Evolutionary conservation across 2,113 vertebrate genomes (phyloP), one percentile per base, ranked within the genome.

Genomic region (Brachyhypopomus occidentalis): DNA sequence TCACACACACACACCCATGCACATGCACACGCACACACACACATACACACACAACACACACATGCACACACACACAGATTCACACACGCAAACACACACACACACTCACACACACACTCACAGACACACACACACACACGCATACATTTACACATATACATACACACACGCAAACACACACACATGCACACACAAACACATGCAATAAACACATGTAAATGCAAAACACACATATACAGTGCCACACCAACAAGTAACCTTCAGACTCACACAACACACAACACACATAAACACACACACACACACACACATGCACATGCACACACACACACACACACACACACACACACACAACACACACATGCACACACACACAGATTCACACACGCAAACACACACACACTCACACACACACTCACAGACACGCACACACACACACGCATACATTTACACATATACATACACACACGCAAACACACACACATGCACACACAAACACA

Each of bases 251-350:
- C 30, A 3, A 30, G 30, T 30, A 30, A 23, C 22, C 8, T n/a
- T 9, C 62, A 64, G 5, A 23, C 62, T 9, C 63, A 66, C 25
- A 25, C 63, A 66, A n/a, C 60, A 22, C 60, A 63, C 60, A 63
- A n/a, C n/a, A n/a, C n/a, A n/a, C n/a, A n/a, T n/a, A n/a, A n/a
- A n/a, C n/a, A n/a, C n/a, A 66, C 63, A 66, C 63, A 66, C 63
- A 66, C 60, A 22, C 60, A 22, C 60, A 63, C 60, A 22, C 60
- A n/a, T 3, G 22, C 60, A n/a, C 60, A 63, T 20, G 22, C 60
- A 63, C 60, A n/a, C 60, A n/a, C 60, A n/a, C 60, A 63, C 60
- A 63, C 60, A 63, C 60, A n/a, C 60, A 63, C 60, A 63, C 60
- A 63, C 60, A n/a, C 60, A 63, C 60, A 63, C 20, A 63, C 60